phyloP scores from a whole-genome alignment of 2,888 invertebrate species.

The Eupeodes luniger region DNA sequence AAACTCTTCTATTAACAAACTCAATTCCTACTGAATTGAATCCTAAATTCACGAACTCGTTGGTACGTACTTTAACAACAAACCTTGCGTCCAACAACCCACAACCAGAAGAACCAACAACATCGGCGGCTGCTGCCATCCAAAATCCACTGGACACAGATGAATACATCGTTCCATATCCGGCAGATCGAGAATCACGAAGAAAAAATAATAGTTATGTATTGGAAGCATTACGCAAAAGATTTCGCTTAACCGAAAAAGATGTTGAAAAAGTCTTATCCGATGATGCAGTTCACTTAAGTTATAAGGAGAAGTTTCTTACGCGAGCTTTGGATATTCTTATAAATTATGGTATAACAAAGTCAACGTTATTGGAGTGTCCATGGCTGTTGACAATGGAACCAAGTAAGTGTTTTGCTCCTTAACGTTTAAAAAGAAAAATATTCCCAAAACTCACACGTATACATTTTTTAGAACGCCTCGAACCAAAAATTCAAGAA shows the following conservation, averaged over 20 bases:
- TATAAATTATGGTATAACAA: constrained; percentile 79
- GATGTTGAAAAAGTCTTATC: constrained; percentile 79
- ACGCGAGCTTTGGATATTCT: constrained; percentile 77
- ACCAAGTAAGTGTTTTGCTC: constrained; percentile 77
- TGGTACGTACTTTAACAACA: constrained; percentile 41
- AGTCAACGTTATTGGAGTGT: constrained; percentile 80
- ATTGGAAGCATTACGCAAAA: constrained; percentile 76
- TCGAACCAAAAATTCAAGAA: constrained; percentile 83
- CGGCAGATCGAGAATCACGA: constrained; percentile 77
- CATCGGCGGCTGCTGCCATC: neutral
- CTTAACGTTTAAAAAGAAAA: neutral
- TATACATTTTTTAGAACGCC: constrained; percentile 77
- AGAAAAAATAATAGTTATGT: constrained; percentile 63
- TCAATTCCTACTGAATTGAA: neutral
- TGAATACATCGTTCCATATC: constrained; percentile 80
- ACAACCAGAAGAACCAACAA: neutral
- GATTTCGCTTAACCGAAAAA: constrained; percentile 77
- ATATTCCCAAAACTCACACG: neutral
- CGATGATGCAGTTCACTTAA: constrained; percentile 79
- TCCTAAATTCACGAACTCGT: neutral
- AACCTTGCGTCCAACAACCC: constrained; percentile 17
- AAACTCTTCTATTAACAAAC: constrained; percentile 32
- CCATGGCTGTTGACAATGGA: constrained; percentile 82
- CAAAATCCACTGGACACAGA: constrained; percentile 77
- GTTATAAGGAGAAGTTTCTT: constrained; percentile 77